Base-by-base conservation (phyloP, 2,888 invertebrate genomes). In the Miltochrista miniata region DNA sequence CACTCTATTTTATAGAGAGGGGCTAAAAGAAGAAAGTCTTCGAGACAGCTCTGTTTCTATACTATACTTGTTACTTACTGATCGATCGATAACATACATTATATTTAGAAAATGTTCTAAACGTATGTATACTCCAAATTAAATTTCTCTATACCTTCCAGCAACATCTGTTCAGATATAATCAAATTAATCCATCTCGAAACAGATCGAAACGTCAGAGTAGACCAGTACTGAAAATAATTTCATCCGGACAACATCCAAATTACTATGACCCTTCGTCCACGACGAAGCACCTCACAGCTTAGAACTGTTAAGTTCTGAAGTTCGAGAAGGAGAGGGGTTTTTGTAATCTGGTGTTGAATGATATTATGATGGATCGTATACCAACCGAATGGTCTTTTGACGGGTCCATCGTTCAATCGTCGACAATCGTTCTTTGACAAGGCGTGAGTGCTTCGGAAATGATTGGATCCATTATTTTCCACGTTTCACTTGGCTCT, bases 171-270 rank as follows among this genome's bases (percentile, higher is more conserved):
- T 81, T 85, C 78, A 72, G 61, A 80, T 58, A 79, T 90, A 87
- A 91, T 91, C 90, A 89, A 88, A 90, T 90, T 89, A 90, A 91
- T 90, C 90, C 90, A 91, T 91, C 90, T 89, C 81, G 81, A 78
- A 83, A 78, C 85, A 85, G 84, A 91, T 90, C 90, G 90, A 90
- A 91, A 90, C 85, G 90, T 88, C 90, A 90, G 83, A 65, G 74
- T 75, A 81, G 78, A 79, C 83, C 78, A 79, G 81, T 82, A 83
- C 80, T 84, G 86, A 85, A 89, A 87, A 90, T 87, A 86, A 89
- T 89, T 89, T 87, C 83, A 81, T 80, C 74, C 59, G 61, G 61
- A 72, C 71, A 65, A 62, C 59, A 60, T 45, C 83, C 65, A 70
- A 35, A 45, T 24, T 60, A 48, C 24, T 41, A 61, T 70, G 83